Conservation (phyloP, 2,797 vertebrate genomes). For the Heteromormyrus szaboi region DNA sequence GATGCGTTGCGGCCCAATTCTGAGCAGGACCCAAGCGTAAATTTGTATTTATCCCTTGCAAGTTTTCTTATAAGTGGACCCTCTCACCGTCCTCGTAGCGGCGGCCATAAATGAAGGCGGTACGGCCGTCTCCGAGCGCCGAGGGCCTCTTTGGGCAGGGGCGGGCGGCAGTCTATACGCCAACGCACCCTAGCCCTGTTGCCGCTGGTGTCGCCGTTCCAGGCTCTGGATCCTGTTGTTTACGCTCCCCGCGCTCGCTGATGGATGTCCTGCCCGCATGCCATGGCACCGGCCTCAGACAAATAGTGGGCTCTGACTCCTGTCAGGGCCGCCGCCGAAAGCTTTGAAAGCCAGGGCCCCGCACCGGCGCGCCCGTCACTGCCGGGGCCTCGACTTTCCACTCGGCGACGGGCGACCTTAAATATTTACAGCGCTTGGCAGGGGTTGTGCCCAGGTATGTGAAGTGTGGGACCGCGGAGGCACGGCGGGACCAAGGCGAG, state of each 20-base stretch:
- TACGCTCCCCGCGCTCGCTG: slow-evolving; percentile 47
- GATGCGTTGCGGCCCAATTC: slow-evolving; percentile 4
- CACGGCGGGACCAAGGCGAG: not conserved
- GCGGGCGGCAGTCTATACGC: not conserved
- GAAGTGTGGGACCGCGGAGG: not conserved
- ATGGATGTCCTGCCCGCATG: slow-evolving; percentile 60
- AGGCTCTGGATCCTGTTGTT: slow-evolving; percentile 51
- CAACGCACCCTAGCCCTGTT: not conserved
- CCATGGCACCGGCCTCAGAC: slow-evolving; percentile 45
- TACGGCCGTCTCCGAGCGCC: slow-evolving; percentile 26
- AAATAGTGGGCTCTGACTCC: slow-evolving; percentile 49
- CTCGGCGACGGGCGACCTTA: slow-evolving; percentile 63
- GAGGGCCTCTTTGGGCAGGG: not conserved
- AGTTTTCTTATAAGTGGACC: slow-evolving; percentile 43
- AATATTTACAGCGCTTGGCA: slow-evolving; percentile 69
- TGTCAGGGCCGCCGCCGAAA: slow-evolving; percentile 32
- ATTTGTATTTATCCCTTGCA: slow-evolving; percentile 38
- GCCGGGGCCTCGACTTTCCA: slow-evolving; percentile 59
- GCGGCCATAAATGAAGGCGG: slow-evolving; percentile 46
- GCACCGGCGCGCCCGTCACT: slow-evolving; percentile 18
- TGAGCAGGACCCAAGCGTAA: slow-evolving; percentile 26
- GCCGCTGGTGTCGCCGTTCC: slow-evolving; percentile 2
- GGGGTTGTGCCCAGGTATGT: slow-evolving; percentile 45
- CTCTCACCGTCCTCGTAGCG: slow-evolving; percentile 44
- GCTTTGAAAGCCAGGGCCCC: slow-evolving; percentile 33